Base-by-base conservation (phyloP, 2,888 invertebrate genomes). In the Orthosia gracilis region DNA sequence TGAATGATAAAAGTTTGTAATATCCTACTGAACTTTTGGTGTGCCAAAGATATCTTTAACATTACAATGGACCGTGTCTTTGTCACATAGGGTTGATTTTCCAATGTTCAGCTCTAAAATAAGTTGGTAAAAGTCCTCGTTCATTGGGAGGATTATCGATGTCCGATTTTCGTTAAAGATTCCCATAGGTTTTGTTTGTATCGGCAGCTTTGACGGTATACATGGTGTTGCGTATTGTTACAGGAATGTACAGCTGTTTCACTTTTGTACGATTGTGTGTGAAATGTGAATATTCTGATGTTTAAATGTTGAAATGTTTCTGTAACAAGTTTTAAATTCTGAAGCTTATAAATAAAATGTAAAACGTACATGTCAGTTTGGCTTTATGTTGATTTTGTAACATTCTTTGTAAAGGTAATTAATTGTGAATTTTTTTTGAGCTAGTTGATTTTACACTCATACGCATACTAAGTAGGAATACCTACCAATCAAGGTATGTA, bases 81-180 rank as follows among this genome's bases (percentile, higher is more conserved):
- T 21, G n/a, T 0, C 0, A 0, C 0, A 55, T 86, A 89, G 61
- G 77, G 84, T 80, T 69, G 67, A 82, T 26, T 63, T 61, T 85
- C 0, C 50, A 9, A 2, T 73, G 66, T 18, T 54, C 0, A 23
- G 23, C 0, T 45, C 23, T 15, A 31, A 21, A 18, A 62, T 76
- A 65, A 26, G 26, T 76, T 78, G 66, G 79, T 64, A 45, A 64
- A 76, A 57, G n/a, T 71, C 80, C 78, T 87, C 68, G 84, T 87
- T 85, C 84, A 85, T 86, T 85, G 85, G 89, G 83, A 87, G 90
- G 91, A 93, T 92, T 92, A 92, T 88, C 87, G 90, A 91, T 89
- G 91, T 91, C 90, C 87, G 87, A 87, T 90, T 87, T 86, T 89
- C 84, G 89, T 89, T 87, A 83, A 84, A 81, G 82, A 85, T 92